Evolutionary conservation across 2,113 vertebrate species (phyloP), one percentile per base, ranked within the genome.

Genomic region (Poeciliopsis retropinna): DNA sequence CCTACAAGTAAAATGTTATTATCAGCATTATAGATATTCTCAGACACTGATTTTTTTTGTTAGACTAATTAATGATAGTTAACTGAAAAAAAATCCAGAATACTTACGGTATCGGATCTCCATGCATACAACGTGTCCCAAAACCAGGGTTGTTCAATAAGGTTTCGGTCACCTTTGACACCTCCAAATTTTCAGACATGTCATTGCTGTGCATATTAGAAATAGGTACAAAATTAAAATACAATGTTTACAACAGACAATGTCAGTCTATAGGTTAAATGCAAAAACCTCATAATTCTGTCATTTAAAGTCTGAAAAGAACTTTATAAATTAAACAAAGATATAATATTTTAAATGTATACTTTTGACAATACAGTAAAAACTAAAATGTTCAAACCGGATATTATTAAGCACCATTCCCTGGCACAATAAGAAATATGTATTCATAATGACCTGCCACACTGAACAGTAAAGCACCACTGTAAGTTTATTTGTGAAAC

Each of bases 71-170:
- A 70, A 44, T n/a, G 6, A 19, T 0, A 32, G 14, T 25, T 22
- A 62, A 67, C 44, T 3, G 63, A 22, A n/a, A n/a, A 54, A 29
- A 4, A 39, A 7, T 9, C 22, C 68, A 44, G n/a, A 28, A 10
- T 67, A 96, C 97, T 97, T 86, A 99, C 97, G 87, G 95, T 88
- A 98, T 96, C 1, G 96, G 95, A 79, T 96, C 79, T 85, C 94
- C 95, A 32, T 90, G 75, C 97, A 99, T 98, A 88, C 97, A 99
- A 9, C 97, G 96, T 0, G 96, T 99, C 17, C 98, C 98, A 76
- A 99, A 98, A 28, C 97, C 98, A 5, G 98, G 98, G 17, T 94
- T 92, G 75, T 91, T 90, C 67, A 96, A 93, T 82, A 99, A 93
- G 3, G 96, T 95, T 0, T 95, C 94, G 70, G 95, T 87, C 85